Base-by-base conservation (phyloP, 2,888 invertebrate genomes). In the Erebia ligea region DNA sequence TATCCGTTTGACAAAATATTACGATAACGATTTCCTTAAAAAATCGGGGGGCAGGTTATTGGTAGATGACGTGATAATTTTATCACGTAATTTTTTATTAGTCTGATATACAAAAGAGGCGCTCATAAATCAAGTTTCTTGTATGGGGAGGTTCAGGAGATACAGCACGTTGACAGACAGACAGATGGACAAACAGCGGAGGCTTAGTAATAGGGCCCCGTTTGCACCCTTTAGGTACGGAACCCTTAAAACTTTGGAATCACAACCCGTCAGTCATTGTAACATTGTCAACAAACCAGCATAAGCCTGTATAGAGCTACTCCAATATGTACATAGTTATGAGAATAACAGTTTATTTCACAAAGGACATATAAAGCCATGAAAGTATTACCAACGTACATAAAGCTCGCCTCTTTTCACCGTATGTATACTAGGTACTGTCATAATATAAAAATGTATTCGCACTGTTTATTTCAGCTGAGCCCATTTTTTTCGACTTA, bases 401-500 rank as follows among this genome's bases (percentile, higher is more conserved):
- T 40, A 42, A 61, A 61, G 61, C 42, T 9, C 42, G 9, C 11
- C 34, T 11, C 9, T 19, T 42, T 61, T 45, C 11, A 45, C 61
- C 61, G 40, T 42, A 61, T 11, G 42, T 61, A 19, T 45, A 61
- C 13, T 11, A n/a, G n/a, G n/a, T n/a, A 19, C 61, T 42, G 61
- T 5, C 42, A 42, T 59, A 42, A 19, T 61, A 61, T 61, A 61
- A 42, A 61, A 61, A 61, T 59, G 5, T 61, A 61, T 61, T 61
- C 11, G 11, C 61, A 61, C 17, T 42, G 19, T 61, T 61, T 61
- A 45, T 61, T 40, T 61, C 42, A 61, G 61, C 42, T 42, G 61
- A 42, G 61, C 61, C 42, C 61, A 42, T 42, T 61, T 61, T 42
- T 61, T 61, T 61, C 61, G 61, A 45, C 61, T 61, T 61, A 61